Percentiles rank a stretch among this genome's conserved stretches.
These are phyloP conservation scores for Lasioglossum villosulum DNA, from an alignment of 2,888 invertebrate species.

Conservation along the genomic window DNA sequence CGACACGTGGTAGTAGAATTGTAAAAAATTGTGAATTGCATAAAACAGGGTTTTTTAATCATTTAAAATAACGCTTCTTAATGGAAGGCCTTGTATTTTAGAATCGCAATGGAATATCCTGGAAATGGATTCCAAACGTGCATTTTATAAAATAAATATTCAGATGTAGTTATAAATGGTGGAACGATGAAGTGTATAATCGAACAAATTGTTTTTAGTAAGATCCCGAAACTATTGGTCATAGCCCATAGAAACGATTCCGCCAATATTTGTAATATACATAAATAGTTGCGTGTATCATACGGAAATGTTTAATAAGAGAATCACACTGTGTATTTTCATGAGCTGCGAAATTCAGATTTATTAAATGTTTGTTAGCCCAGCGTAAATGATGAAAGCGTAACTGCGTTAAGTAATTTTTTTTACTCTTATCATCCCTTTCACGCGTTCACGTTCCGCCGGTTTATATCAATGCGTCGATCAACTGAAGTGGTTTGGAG, in stretches of 20 bases:
- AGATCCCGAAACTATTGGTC: not conserved
- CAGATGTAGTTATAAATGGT: not conserved
- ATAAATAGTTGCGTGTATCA: not conserved
- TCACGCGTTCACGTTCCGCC: not conserved
- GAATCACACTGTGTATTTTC: not conserved
- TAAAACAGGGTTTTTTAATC: no score
- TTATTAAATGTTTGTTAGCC: not conserved
- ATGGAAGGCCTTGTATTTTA: no score
- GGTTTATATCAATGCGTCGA: slow-evolving; percentile 2
- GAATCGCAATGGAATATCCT: not conserved
- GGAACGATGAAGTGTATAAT: not conserved
- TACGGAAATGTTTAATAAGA: not conserved
- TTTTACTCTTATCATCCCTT: not conserved
- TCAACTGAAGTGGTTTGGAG: not conserved
- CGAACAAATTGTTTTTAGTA: not conserved
- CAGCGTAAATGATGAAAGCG: not conserved
- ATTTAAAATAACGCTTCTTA: no score
- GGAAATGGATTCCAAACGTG: not conserved
- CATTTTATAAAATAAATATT: not conserved
- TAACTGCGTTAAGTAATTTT: not conserved
- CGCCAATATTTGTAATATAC: not conserved
- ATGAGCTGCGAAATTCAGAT: not conserved
- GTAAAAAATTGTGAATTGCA: no score
- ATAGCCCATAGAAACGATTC: not conserved
- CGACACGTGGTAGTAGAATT: no score